phyloP scores from a whole-genome alignment of 2,113 vertebrate species.

The Melanostigma gelatinosum region DNA sequence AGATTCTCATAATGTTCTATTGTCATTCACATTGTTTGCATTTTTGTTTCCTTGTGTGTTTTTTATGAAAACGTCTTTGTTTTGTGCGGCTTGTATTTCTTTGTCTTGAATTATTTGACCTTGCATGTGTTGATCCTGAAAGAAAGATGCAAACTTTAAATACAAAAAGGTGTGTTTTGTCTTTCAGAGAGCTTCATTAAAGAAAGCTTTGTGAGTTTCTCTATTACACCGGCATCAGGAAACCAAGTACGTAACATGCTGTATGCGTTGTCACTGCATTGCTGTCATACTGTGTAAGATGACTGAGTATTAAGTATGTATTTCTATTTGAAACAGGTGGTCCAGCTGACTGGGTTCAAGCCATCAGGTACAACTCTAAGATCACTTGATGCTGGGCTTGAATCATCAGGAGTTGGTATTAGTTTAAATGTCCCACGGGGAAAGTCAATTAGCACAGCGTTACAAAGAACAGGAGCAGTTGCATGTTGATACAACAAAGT shows the following conservation, averaged over 20 bases:
- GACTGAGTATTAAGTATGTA: background rate
- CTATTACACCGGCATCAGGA: constrained; percentile 73
- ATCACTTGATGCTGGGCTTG: background rate
- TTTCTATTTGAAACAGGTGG: constrained; percentile 80
- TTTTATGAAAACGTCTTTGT: constrained; percentile 17
- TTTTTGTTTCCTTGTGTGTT: constrained; percentile 1
- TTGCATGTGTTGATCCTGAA: constrained; percentile 32
- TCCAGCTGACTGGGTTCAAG: constrained; percentile 91
- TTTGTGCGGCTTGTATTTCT: background rate
- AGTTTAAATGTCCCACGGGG: background rate
- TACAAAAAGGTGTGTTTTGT: background rate
- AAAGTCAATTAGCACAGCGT: background rate
- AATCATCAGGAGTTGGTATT: background rate
- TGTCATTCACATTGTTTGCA: constrained; percentile 25
- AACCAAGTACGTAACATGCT: constrained; percentile 76
- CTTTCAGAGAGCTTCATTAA: constrained; percentile 83
- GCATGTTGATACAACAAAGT: background rate
- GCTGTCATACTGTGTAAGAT: background rate
- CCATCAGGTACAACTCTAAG: constrained; percentile 83
- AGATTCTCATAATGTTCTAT: constrained; percentile 12
- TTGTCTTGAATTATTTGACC: constrained; percentile 30
- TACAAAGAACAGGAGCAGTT: background rate
- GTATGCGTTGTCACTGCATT: background rate
- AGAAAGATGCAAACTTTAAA: constrained; percentile 17
- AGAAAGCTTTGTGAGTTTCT: constrained; percentile 79